Percentiles rank a stretch among this genome's conserved stretches.
phyloP scores from a whole-genome alignment of 92 coral and sea anemone species.

The Epizoanthus fatuus region DNA sequence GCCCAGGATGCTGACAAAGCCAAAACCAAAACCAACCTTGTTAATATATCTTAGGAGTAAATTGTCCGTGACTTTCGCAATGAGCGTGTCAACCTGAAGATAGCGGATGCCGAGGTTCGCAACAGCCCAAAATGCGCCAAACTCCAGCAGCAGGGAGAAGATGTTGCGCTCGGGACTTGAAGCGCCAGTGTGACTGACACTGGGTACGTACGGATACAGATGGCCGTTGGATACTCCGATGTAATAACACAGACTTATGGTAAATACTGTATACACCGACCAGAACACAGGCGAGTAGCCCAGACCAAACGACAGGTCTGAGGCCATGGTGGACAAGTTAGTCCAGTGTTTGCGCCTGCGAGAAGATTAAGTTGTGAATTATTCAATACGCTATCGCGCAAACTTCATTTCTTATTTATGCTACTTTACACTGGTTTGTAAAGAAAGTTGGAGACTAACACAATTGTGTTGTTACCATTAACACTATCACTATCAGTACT shows the following conservation, averaged over 20 bases:
- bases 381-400: not conserved
- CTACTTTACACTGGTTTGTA: too few species aligned
- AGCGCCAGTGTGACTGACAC: slow-evolving; percentile 69
- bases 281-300: slow-evolving; percentile 60
- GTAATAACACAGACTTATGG: slow-evolving; percentile 55
- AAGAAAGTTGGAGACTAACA: too few species aligned
- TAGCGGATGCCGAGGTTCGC: slow-evolving; percentile 55
- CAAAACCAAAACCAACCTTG: slow-evolving; percentile 42
- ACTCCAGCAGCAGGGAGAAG: slow-evolving; percentile 59
- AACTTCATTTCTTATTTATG: not conserved
- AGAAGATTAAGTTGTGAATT: slow-evolving; percentile 2
- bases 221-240: slow-evolving; percentile 59
- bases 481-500: too few species aligned
- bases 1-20: slow-evolving; percentile 43
- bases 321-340: slow-evolving; percentile 22
- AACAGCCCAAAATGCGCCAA: slow-evolving; percentile 48
- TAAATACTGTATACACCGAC: slow-evolving; percentile 52
- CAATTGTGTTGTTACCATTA: too few species aligned
- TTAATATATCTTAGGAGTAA: slow-evolving; percentile 26
- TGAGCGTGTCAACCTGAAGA: slow-evolving; percentile 42
- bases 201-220: slow-evolving; percentile 70
- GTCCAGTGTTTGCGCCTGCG: slow-evolving; percentile 1
- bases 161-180: slow-evolving; percentile 63
- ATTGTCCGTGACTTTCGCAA: slow-evolving; percentile 36
- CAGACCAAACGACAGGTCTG: slow-evolving; percentile 54